These are phyloP conservation scores for Acrocephalus scirpaceus DNA, from an alignment of 2,797 vertebrate genomes.

Conservation along the genomic window DNA sequence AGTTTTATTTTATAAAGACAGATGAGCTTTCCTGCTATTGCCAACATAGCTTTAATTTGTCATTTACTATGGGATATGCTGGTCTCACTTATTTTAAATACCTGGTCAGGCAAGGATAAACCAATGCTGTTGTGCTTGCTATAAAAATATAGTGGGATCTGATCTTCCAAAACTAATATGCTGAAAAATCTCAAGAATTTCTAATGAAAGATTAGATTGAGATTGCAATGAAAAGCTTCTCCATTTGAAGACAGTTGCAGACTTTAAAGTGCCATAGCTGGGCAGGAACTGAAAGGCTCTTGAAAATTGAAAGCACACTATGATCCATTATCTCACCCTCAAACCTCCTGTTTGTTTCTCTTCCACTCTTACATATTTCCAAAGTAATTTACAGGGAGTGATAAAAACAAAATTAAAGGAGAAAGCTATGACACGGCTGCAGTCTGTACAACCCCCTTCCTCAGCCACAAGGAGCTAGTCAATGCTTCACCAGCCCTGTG, in stretches of 20 bases:
- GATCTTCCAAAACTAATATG: conserved; percentile 74
- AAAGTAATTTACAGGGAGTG: neutral
- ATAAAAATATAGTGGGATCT: conserved; percentile 70
- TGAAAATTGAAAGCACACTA: neutral
- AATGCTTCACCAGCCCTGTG: neutral
- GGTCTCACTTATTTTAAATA: conserved; percentile 64
- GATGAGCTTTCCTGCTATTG: conserved; percentile 71
- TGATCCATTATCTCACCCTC: neutral
- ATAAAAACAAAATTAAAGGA: neutral
- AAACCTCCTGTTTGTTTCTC: neutral
- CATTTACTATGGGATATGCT: conserved; percentile 55
- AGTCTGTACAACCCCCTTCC: neutral
- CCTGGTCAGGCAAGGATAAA: conserved; percentile 69
- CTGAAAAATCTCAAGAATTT: conserved; percentile 66
- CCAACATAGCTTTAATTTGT: conserved; percentile 63
- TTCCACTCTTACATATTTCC: neutral
- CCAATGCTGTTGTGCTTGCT: conserved; percentile 63
- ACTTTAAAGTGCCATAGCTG: conserved; percentile 13
- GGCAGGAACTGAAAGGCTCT: conserved; percentile 17
- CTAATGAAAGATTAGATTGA: neutral
- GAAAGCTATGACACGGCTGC: neutral
- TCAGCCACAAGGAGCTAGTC: neutral
- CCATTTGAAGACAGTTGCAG: conserved; percentile 45
- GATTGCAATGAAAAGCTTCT: conserved; percentile 50
- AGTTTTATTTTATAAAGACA: conserved; percentile 80